phyloP scores from a whole-genome alignment of 1,140 invertebrate species.

The Drosophila orosa region DNA sequence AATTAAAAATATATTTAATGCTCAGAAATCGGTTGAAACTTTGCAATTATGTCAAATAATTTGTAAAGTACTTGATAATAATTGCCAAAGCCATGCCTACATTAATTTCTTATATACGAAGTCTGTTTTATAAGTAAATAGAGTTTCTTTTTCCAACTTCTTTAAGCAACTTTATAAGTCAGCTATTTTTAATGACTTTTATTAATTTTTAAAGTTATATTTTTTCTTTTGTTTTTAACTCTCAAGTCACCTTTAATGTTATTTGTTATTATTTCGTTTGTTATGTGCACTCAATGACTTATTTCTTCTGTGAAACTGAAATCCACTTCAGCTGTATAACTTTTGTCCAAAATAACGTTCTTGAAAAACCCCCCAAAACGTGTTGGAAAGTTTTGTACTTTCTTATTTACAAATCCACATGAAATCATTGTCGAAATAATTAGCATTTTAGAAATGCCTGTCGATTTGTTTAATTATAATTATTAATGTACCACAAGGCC shows the following conservation, averaged over 20 bases:
- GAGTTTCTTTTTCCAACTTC: too few species aligned
- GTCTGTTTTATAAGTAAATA: too few species aligned
- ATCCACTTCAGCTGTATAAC: background rate
- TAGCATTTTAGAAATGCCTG: constrained; percentile 9
- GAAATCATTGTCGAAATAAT: constrained; percentile 9
- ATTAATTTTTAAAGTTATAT: background rate
- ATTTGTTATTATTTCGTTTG: background rate
- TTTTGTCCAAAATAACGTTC: background rate
- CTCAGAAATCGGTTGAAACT: too few species aligned
- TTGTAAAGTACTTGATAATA: too few species aligned
- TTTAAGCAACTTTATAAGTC: background rate
- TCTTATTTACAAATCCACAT: background rate
- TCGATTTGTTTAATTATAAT: constrained; percentile 16
- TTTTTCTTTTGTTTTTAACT: background rate
- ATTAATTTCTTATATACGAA: background rate
- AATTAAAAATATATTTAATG: too few species aligned
- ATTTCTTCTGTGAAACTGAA: background rate
- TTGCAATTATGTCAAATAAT: too few species aligned
- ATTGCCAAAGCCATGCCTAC: background rate
- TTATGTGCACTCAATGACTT: background rate
- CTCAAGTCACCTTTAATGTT: background rate
- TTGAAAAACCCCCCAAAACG: background rate
- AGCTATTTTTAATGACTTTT: background rate
- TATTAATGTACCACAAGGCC: constrained; percentile 10
- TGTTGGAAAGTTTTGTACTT: constrained; percentile 9